Evolutionary conservation across 2,888 invertebrate species (phyloP).

Genomic region (Axea sp.): DNA sequence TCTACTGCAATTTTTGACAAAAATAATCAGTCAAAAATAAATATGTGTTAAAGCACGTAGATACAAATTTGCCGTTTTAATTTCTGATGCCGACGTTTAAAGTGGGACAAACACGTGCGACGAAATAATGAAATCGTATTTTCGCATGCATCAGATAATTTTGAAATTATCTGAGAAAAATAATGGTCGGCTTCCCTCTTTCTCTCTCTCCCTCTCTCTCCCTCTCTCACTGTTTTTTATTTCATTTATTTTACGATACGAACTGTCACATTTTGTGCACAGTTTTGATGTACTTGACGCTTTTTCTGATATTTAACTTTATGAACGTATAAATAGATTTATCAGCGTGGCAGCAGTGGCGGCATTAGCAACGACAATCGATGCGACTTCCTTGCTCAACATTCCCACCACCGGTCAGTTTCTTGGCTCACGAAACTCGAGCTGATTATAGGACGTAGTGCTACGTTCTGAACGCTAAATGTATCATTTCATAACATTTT

Average conservation of each 20-base stretch:
- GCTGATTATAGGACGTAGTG: constrained; percentile 51
- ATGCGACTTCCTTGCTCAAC: constrained; percentile 50
- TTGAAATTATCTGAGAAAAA: neutral
- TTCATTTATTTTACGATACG: neutral
- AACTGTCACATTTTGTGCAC: neutral
- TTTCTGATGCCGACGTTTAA: too few relatives aligned
- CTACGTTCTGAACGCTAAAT: constrained; percentile 30
- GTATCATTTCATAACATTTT: too few relatives aligned
- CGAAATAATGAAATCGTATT: too few relatives aligned
- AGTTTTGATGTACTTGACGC: constrained; percentile 32
- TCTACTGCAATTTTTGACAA: too few relatives aligned
- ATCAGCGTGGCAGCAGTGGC: constrained; percentile 59
- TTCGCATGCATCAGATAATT: too few relatives aligned
- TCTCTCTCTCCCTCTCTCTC: too few relatives aligned
- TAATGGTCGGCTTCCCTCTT: too few relatives aligned
- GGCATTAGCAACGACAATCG: constrained; percentile 55
- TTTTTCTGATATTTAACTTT: constrained; percentile 37
- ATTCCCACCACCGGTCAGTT: constrained; percentile 56
- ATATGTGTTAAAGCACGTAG: too few relatives aligned
- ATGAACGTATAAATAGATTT: constrained; percentile 63
- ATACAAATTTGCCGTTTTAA: too few relatives aligned
- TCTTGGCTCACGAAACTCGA: constrained; percentile 52
- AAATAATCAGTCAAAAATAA: too few relatives aligned
- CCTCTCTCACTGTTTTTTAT: too few relatives aligned
- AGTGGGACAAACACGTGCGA: too few relatives aligned